Conservation (phyloP, 2,888 invertebrate species). For the Hyposoter didymator region DNA sequence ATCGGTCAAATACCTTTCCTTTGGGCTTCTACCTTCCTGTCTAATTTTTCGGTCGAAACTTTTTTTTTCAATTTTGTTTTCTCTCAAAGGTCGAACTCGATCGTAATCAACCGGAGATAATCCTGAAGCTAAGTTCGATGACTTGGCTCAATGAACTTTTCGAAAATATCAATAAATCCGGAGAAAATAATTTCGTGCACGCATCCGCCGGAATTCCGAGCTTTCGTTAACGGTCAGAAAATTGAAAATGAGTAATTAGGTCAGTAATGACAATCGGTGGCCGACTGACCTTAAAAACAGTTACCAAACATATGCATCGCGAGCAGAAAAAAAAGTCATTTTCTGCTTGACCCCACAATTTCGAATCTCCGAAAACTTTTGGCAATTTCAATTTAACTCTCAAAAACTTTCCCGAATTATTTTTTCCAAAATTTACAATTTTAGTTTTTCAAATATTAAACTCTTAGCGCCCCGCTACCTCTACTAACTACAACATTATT, state of each 20-base stretch:
- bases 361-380: neutral
- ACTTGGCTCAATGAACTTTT: neutral
- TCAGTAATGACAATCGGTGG: conserved; percentile 41
- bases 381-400: neutral
- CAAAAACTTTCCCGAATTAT: too few species aligned
- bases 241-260: conserved; percentile 39
- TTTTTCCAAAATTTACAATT: neutral
- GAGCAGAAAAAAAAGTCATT: conserved; percentile 23
- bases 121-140: neutral
- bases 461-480: conserved; percentile 26
- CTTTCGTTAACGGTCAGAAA: conserved; percentile 2
- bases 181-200: neutral
- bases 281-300: conserved; percentile 49
- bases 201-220: neutral
- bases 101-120: conserved; percentile 42
- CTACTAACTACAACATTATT: conserved; percentile 25
- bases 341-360: neutral
- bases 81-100: conserved; percentile 42
- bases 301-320: neutral
- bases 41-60: conserved; percentile 29
- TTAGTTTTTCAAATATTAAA: neutral
- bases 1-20: conserved; percentile 29
- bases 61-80: conserved; percentile 1
- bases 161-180: neutral
- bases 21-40: conserved; percentile 16